Conservation (phyloP, 2,113 vertebrate genomes). For the Eclectus roratus region DNA sequence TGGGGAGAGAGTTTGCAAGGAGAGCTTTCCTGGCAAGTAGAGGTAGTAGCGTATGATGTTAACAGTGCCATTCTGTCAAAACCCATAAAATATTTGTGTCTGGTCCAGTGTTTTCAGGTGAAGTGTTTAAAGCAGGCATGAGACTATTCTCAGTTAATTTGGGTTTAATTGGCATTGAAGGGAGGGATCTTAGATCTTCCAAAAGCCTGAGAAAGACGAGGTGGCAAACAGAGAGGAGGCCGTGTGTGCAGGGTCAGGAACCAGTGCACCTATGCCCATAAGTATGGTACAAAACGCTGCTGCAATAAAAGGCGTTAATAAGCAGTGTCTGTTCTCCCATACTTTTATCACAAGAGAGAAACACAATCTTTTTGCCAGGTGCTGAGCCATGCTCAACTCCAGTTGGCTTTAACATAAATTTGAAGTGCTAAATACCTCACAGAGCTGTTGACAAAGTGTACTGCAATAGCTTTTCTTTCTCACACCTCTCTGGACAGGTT, state of each 20-base stretch:
- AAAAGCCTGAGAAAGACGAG: background rate
- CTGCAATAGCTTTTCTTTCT: background rate
- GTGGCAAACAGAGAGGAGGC: background rate
- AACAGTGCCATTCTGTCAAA: background rate
- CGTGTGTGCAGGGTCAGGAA: background rate
- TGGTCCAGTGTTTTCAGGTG: background rate
- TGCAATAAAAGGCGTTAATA: background rate
- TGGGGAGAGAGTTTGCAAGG: background rate
- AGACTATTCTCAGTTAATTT: background rate
- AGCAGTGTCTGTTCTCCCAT: background rate
- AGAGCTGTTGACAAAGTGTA: background rate
- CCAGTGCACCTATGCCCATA: background rate
- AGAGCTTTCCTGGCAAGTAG: background rate
- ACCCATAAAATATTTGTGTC: background rate
- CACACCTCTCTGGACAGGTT: background rate
- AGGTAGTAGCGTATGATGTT: background rate
- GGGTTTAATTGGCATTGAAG: background rate
- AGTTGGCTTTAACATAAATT: background rate
- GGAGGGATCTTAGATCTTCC: background rate
- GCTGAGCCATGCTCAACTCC: background rate
- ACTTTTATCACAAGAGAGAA: background rate
- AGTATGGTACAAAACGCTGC: background rate
- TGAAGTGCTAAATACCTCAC: background rate
- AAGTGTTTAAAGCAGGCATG: background rate
- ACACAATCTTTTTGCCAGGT: background rate